Evolutionary conservation across 2,888 invertebrate species (phyloP).

Genomic region (Yponomeuta plumbellus): DNA sequence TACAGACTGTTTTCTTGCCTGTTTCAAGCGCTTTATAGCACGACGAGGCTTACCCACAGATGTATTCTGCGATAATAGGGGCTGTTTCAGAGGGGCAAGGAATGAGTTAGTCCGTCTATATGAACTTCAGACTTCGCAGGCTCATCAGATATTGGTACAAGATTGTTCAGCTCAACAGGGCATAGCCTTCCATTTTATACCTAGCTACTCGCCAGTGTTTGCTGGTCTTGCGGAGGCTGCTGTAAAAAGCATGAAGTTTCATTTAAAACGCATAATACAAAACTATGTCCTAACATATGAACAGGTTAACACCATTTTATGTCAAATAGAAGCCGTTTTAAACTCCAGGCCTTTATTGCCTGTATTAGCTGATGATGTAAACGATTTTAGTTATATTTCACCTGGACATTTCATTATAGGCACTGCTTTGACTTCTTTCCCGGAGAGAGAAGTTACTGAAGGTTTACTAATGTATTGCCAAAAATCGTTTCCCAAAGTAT

Average conservation of each 20-base stretch:
- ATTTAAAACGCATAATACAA: slow-evolving; percentile 27
- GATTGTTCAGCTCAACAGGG: slow-evolving; percentile 14
- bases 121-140: not conserved
- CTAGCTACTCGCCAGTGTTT: slow-evolving; percentile 30
- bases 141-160: not conserved
- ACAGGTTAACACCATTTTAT: slow-evolving; percentile 27
- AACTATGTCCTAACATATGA: slow-evolving; percentile 25
- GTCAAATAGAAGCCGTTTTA: slow-evolving; percentile 27
- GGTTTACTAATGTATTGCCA: no score
- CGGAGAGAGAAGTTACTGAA: slow-evolving; percentile 22
- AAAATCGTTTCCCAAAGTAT: no score
- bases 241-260: slow-evolving; percentile 29
- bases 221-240: slow-evolving; percentile 34
- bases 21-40: not conserved
- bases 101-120: not conserved
- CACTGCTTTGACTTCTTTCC: slow-evolving; percentile 20
- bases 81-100: not conserved
- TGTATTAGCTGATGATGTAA: slow-evolving; percentile 25
- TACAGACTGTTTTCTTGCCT: not conserved
- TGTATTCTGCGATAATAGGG: not conserved
- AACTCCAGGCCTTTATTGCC: slow-evolving; percentile 29
- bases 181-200: slow-evolving; percentile 31
- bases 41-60: not conserved
- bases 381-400: slow-evolving; percentile 27
- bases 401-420: slow-evolving; percentile 39